phyloP scores from a whole-genome alignment of 2,888 invertebrate species.

The Neocrepidodera transversa region DNA sequence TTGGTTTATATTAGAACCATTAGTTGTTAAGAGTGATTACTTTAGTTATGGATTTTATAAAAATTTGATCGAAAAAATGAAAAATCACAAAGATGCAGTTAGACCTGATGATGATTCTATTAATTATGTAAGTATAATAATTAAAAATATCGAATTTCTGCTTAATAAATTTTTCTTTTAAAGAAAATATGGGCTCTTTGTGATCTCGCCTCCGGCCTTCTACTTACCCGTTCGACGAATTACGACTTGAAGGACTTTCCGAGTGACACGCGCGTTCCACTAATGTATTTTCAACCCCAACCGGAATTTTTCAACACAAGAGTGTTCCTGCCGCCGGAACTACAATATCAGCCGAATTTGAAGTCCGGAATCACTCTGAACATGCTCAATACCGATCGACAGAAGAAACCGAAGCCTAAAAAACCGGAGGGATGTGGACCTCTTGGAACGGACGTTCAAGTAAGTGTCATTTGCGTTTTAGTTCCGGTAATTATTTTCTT shows the following conservation, averaged over 20 bases:
- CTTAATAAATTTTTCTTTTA: slow-evolving; percentile 28
- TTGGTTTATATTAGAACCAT: slow-evolving; percentile 93
- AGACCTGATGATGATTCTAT: slow-evolving; percentile 81
- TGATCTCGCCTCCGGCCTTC: slow-evolving; percentile 91
- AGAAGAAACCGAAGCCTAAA: slow-evolving; percentile 61
- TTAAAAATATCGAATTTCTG: no score
- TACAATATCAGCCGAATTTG: slow-evolving; percentile 67
- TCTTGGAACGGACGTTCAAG: slow-evolving; percentile 68
- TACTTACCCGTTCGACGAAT: slow-evolving; percentile 84
- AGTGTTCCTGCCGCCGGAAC: slow-evolving; percentile 82
- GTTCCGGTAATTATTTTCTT: slow-evolving; percentile 9
- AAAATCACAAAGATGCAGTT: slow-evolving; percentile 90
- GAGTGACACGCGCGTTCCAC: slow-evolving; percentile 83
- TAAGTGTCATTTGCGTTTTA: slow-evolving; percentile 46
- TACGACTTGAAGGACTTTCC: slow-evolving; percentile 92
- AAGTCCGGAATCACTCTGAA: slow-evolving; percentile 59
- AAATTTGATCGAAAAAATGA: slow-evolving; percentile 91
- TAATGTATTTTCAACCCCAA: slow-evolving; percentile 87
- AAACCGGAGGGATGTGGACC: slow-evolving; percentile 65
- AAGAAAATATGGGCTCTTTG: slow-evolving; percentile 97
- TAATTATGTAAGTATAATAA: slow-evolving; percentile 77
- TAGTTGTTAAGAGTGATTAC: slow-evolving; percentile 91
- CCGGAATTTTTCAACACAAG: slow-evolving; percentile 77
- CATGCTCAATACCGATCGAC: slow-evolving; percentile 59
- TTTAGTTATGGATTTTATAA: slow-evolving; percentile 96